A percentile compares a stretch with the other conserved stretches of the same genome.
Evolutionary conservation across 2,888 invertebrate species (phyloP).

Genomic region (Luffia ferchaultella): DNA sequence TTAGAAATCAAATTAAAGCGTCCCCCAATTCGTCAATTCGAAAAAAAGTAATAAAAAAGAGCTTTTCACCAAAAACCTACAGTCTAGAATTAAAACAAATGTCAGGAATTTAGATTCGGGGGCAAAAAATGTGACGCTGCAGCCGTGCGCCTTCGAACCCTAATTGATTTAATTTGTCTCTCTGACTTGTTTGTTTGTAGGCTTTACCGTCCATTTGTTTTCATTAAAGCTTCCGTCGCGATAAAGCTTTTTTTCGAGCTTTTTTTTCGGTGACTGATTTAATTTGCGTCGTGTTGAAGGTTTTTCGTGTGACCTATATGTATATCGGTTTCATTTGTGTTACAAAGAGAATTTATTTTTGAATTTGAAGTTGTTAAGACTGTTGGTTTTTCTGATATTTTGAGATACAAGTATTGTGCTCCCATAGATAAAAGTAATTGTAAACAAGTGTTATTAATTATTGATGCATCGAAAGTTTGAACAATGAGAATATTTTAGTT

Average conservation of each 20-base stretch:
- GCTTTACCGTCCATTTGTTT: constrained; percentile 47
- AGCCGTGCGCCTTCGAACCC: not conserved
- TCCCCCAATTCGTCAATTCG: no score
- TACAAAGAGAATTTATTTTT: no score
- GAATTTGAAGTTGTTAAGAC: no score
- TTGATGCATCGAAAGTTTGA: no score
- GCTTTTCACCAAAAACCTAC: not conserved
- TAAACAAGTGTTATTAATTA: no score
- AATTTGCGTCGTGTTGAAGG: constrained; percentile 7
- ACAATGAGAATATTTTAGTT: no score
- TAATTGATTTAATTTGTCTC: constrained; percentile 1
- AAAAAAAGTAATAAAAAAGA: no score
- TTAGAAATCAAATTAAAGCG: no score
- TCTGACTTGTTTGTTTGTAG: constrained; percentile 28
- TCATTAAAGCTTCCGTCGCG: constrained; percentile 44
- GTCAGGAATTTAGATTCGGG: not conserved
- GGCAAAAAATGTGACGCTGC: not conserved
- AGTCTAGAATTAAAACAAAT: not conserved
- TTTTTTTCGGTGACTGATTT: not conserved
- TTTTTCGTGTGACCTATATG: constrained; percentile 10
- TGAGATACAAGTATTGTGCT: no score
- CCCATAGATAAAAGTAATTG: no score
- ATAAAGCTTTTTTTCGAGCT: constrained; percentile 29
- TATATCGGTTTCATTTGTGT: no score
- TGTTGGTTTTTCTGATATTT: no score